These are phyloP conservation scores for Lutraria lutraria DNA, from an alignment of 2,888 invertebrate species.

Conservation along the genomic window DNA sequence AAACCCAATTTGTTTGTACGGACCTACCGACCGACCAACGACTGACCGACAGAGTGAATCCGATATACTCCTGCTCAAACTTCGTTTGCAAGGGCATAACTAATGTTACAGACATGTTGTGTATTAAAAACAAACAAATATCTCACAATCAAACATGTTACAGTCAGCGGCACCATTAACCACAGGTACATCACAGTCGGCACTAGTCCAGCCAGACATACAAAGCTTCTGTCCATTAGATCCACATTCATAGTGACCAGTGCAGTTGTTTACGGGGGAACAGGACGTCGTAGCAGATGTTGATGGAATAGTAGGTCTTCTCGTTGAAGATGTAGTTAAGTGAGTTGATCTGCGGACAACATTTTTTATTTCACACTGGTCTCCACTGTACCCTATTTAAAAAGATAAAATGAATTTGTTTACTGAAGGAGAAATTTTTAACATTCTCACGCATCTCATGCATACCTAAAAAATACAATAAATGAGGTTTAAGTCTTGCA, in stretches of 20 bases:
- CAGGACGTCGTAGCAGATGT: slow-evolving; percentile 16
- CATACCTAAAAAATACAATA: no score
- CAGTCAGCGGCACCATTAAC: slow-evolving; percentile 47
- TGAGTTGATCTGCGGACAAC: slow-evolving; percentile 28
- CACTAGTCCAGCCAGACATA: slow-evolving; percentile 49
- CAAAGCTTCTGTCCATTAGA: slow-evolving; percentile 36
- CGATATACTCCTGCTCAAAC: no score
- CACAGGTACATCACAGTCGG: slow-evolving; percentile 40
- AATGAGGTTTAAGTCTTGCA: no score
- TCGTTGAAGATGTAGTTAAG: slow-evolving; percentile 38
- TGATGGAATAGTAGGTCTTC: slow-evolving; percentile 36
- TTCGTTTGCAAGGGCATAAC: no score
- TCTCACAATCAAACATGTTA: slow-evolving; percentile 57
- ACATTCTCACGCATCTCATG: no score
- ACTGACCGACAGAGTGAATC: no score
- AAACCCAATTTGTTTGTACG: no score
- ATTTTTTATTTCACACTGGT: slow-evolving; percentile 26
- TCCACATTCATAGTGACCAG: slow-evolving; percentile 42
- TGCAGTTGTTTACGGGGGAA: slow-evolving; percentile 26
- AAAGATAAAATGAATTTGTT: neutral
- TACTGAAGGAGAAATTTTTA: no score
- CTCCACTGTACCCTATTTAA: slow-evolving; percentile 33
- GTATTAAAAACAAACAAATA: neutral
- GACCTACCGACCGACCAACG: no score
- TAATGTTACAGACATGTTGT: neutral